Evolutionary conservation across 2,797 vertebrate species (phyloP), one percentile per base, ranked within the genome.

Genomic region (Tokudaia tokunoshimensis): DNA sequence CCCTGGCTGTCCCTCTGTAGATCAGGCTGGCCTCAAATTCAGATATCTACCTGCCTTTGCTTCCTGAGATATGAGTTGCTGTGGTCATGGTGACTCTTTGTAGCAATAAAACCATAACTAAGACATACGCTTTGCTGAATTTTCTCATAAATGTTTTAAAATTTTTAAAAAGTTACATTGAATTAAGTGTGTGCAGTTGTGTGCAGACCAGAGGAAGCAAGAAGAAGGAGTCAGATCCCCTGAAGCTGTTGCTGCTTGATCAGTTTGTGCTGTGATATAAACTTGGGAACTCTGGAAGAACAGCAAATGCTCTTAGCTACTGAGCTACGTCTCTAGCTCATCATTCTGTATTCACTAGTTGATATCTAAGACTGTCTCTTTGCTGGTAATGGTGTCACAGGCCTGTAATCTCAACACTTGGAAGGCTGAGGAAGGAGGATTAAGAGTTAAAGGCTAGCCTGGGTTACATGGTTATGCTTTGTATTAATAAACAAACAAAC

Each of bases 71-170:
- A 70, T 6, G 6, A 70, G 34, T n/a, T n/a, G 67, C 67, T 13
- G 6, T 19, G 34, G 34, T n/a, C 67, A 70, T 70, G 15, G 15
- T 34, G 31, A 15, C 31, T 67, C 13, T 67, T 31, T 14, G 13
- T 34, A 17, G 15, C 67, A 70, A 70, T n/a, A n/a, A 70, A n/a
- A n/a, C 67, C 6, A 3, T 70, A 17, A 70, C 34, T n/a, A 70
- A n/a, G 67, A 70, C 14, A 70, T 70, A 70, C 92, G 57, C n/a
- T 96, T 34, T 88, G 72, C 87, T 83, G 44, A 85, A 8, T 94
- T 95, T 76, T 59, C 47, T 59, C 59, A 55, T 20, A 81, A 37
- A 20, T 86, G 70, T 44, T 24, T 75, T 94, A 70, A 87, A 78
- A 20, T 41, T n/a, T 61, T 29, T 1, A 22, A 79, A 52, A 80